Conservation (phyloP, 2,113 vertebrate genomes). For the Mesitornis unicolor region DNA sequence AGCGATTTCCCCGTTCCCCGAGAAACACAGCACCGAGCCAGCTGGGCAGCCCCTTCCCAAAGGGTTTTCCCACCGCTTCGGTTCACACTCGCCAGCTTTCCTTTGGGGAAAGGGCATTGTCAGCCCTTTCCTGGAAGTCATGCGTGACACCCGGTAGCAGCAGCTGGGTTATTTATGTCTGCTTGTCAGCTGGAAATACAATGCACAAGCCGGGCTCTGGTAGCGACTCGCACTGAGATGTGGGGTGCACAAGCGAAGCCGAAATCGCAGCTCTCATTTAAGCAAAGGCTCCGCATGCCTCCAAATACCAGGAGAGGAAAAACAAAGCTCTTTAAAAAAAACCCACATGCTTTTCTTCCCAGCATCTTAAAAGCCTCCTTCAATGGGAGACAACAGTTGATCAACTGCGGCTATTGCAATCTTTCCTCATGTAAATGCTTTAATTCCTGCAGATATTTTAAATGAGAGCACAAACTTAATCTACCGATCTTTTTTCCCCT, state of each 20-base stretch:
- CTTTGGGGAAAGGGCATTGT: background rate
- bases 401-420: background rate
- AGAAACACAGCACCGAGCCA: background rate
- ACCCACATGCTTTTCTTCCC: background rate
- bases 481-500: background rate
- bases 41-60: background rate
- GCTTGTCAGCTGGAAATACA: background rate
- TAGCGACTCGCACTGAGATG: background rate
- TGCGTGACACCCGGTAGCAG: background rate
- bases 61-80: background rate
- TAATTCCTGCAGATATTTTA: background rate
- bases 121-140: background rate
- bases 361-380: rapidly evolving
- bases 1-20: background rate
- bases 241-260: background rate
- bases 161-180: background rate
- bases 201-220: background rate
- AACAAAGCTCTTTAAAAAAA: background rate
- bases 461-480: background rate
- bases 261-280: background rate
- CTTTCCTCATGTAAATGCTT: background rate
- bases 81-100: background rate
- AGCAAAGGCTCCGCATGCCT: background rate
- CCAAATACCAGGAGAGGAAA: background rate
- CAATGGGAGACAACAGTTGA: background rate